Conservation (phyloP, 1,140 invertebrate species). For the Drosophila biarmipes region DNA sequence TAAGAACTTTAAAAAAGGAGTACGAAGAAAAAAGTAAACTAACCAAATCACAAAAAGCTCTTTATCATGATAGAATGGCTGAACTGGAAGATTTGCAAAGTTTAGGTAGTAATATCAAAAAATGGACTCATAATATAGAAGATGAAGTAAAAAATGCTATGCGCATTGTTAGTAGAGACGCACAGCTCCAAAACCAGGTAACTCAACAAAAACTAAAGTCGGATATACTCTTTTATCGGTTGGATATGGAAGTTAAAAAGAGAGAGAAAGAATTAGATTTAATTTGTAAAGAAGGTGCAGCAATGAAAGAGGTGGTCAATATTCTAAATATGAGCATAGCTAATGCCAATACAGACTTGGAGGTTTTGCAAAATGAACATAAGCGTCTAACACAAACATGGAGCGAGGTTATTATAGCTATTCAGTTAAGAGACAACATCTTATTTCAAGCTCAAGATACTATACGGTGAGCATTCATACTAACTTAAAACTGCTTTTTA, state of each 20-base stretch:
- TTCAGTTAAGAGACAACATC: constrained; percentile 88
- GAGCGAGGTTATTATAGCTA: constrained; percentile 89
- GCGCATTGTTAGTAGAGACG: constrained; percentile 86
- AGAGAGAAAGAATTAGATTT: constrained; percentile 85
- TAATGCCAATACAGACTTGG: constrained; percentile 89
- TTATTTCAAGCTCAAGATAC: constrained; percentile 86
- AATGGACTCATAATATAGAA: constrained; percentile 85
- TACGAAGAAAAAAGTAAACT: constrained; percentile 80
- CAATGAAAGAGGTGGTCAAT: constrained; percentile 85
- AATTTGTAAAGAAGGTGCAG: constrained; percentile 84
- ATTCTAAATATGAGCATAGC: constrained; percentile 85
- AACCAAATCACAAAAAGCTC: constrained; percentile 78
- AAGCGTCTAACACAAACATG: constrained; percentile 88
- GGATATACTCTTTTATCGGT: constrained; percentile 85
- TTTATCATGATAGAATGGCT: constrained; percentile 80
- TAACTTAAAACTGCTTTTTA: not conserved
- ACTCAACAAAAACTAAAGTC: constrained; percentile 85
- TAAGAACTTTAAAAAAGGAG: constrained; percentile 77
- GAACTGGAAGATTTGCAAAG: constrained; percentile 84
- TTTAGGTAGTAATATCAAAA: constrained; percentile 84
- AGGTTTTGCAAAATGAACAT: constrained; percentile 89
- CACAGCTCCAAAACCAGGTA: constrained; percentile 84
- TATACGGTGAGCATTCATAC: constrained; percentile 36
- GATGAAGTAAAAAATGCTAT: constrained; percentile 85
- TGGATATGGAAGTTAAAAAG: constrained; percentile 86